These are phyloP conservation scores for Adela reaumurella DNA, from an alignment of 2,888 invertebrate species.

Conservation along the genomic window DNA sequence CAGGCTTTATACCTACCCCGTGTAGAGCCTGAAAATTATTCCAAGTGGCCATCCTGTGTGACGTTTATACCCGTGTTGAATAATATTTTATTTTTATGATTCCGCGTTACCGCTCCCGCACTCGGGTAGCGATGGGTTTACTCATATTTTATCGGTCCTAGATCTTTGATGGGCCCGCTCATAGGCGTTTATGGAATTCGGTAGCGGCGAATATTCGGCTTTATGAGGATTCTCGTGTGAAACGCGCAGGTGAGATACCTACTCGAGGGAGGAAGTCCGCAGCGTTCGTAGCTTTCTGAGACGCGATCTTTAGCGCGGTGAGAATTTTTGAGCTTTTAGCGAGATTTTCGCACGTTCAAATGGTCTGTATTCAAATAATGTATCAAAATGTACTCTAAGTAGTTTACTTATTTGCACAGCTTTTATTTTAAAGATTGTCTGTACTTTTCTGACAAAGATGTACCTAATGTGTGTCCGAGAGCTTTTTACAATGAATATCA, in stretches of 20 bases:
- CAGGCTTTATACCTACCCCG: constrained; percentile 6
- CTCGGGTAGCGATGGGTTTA: background rate
- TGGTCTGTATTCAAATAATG: no score
- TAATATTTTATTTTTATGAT: constrained; percentile 45
- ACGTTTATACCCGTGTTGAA: constrained; percentile 43
- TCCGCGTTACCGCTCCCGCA: constrained; percentile 19
- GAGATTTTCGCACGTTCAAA: no score
- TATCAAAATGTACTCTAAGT: no score
- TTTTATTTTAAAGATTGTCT: no score
- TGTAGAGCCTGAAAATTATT: constrained; percentile 31
- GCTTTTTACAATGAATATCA: no score
- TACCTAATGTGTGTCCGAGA: no score
- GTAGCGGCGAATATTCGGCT: background rate
- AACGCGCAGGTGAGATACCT: background rate
- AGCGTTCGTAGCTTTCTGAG: background rate
- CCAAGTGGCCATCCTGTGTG: constrained; percentile 38
- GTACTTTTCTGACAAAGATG: no score
- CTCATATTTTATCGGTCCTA: background rate
- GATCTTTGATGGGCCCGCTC: background rate
- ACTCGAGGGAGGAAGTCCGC: background rate
- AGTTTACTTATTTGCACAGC: no score
- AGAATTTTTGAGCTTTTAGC: no score
- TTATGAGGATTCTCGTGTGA: background rate
- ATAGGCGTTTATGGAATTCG: background rate
- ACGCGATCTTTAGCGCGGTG: no score